Percentiles rank a stretch among this genome's conserved stretches.
These are phyloP conservation scores for Illadopsis cleaveri DNA, from an alignment of 2,113 vertebrate species.

Conservation along the genomic window DNA sequence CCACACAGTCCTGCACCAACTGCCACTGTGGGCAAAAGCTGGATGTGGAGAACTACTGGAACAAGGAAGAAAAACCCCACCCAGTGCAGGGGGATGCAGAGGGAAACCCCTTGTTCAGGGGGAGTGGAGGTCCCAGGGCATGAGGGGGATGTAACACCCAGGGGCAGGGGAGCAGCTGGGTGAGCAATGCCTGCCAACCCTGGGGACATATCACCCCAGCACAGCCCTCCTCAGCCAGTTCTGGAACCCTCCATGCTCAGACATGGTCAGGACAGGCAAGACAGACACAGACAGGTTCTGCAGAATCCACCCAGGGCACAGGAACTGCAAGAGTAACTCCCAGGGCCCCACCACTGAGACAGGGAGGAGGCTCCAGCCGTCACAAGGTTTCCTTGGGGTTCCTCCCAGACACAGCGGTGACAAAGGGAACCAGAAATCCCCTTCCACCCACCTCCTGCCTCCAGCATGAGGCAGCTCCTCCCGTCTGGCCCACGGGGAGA, in stretches of 20 bases:
- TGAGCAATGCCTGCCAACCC: fast-evolving
- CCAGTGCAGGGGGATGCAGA: neutral
- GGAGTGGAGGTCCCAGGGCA: neutral
- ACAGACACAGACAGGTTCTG: neutral
- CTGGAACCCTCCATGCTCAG: neutral
- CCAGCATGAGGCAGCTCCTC: fast-evolving
- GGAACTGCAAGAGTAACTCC: fast-evolving
- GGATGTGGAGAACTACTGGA: neutral
- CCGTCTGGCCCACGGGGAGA: fast-evolving
- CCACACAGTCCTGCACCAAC: neutral
- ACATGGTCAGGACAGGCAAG: fast-evolving
- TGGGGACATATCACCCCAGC: fast-evolving
- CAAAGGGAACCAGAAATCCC: neutral
- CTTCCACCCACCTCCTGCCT: neutral
- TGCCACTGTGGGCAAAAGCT: no score
- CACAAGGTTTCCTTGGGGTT: fast-evolving
- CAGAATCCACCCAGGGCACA: neutral
- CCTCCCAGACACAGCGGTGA: neutral
- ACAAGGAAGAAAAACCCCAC: fast-evolving
- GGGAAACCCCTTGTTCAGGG: fast-evolving
- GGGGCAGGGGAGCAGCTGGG: neutral
- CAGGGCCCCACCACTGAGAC: fast-evolving
- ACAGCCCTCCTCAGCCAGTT: neutral
- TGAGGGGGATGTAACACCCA: fast-evolving
- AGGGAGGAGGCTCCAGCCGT: neutral